phyloP scores from a whole-genome alignment of 1,140 invertebrate species.

The Trypoxylus dichotomus region DNA sequence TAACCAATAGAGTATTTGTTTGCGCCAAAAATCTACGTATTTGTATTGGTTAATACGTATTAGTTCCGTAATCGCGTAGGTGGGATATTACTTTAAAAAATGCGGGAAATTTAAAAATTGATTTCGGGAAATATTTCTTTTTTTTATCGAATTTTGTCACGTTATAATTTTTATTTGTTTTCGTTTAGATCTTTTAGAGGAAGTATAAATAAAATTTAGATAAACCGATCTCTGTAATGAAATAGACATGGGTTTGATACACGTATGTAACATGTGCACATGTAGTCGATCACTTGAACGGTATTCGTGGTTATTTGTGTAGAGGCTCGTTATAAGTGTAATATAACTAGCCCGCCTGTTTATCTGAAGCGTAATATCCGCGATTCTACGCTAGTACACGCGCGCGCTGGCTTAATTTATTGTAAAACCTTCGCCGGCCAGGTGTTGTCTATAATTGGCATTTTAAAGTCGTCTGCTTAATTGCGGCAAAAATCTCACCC shows the following conservation, averaged over 20 bases:
- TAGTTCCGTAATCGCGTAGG: too few species aligned
- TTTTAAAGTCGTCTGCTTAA: conserved; percentile 22
- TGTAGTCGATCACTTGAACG: neutral
- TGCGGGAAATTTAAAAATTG: too few species aligned
- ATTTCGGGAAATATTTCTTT: too few species aligned
- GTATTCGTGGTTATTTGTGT: conserved; percentile 18
- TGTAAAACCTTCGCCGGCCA: conserved; percentile 13
- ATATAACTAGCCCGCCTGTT: conserved; percentile 12
- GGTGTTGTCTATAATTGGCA: conserved; percentile 30
- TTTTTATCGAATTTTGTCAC: too few species aligned
- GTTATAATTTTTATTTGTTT: too few species aligned
- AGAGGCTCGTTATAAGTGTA: conserved; percentile 7
- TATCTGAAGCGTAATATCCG: conserved; percentile 25
- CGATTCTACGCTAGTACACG: neutral
- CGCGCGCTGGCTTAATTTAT: conserved; percentile 15
- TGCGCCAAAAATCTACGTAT: too few species aligned
- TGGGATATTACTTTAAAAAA: too few species aligned
- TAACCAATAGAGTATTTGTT: neutral
- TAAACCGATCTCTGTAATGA: too few species aligned
- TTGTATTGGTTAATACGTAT: too few species aligned
- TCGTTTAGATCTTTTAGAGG: too few species aligned
- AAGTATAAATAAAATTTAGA: too few species aligned
- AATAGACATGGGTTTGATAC: neutral
- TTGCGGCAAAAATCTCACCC: conserved; percentile 9
- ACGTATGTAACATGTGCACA: neutral